Base-by-base conservation (phyloP, 2,113 vertebrate genomes). In the Solenodon paradoxus region DNA sequence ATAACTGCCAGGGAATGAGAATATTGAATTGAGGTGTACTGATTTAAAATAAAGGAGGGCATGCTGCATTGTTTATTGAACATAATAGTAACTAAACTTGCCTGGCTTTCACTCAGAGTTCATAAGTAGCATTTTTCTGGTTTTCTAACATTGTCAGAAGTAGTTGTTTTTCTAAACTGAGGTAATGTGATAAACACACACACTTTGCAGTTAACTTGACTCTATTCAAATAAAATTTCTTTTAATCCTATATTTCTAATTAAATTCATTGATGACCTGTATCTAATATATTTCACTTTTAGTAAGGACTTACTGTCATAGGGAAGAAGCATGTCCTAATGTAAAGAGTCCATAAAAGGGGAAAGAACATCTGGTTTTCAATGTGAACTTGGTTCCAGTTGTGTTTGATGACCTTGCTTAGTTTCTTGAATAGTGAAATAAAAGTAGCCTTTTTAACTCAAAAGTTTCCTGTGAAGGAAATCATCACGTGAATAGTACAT, bases 111-210 rank as follows among this genome's bases (percentile, higher is more conserved):
- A 24, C 11, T 63, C 32, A 10, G 30, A 86, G 51, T 61, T 55
- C 47, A 74, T 42, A 69, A 53, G 12, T 28, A n/a, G n/a, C n/a
- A 49, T 85, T 78, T 90, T 77, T 88, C 68, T 77, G 24, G 22
- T 86, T 89, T 94, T 79, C 47, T 61, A 49, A 51, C 12, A n/a
- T 74, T 72, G 78, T 9, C n/a, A 92, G 42, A 64, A 64, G 0
- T 15, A 13, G 87, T 69, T 66, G 0, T 93, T 66, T 68, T 93
- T 79, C 74, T 53, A 85, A 69, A 78, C 40, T 30, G 38, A 89
- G 72, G 10, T 83, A 42, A 51, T 83, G 24, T 90, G 71, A 96
- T 24, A 87, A 30, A 95, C 94, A 95, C 94, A 53, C 35, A 38
- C 6, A 28, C 66, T 92, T 89, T 80, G 30, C 86, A 49, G 35